These are phyloP conservation scores for Apis laboriosa DNA, from an alignment of 1,140 invertebrate genomes.

Conservation along the genomic window DNA sequence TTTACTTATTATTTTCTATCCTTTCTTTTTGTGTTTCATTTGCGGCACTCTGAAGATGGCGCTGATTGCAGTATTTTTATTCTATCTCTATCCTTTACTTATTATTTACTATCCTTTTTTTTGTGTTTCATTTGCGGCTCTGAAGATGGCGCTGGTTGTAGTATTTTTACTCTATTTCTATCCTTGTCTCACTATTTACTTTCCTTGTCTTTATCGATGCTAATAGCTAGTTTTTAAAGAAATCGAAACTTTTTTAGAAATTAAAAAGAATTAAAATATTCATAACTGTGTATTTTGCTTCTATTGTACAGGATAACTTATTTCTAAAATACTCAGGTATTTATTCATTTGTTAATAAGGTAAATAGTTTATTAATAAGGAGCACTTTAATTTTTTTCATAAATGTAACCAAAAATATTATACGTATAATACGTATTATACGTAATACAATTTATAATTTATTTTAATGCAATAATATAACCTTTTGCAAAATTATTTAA, in stretches of 20 bases:
- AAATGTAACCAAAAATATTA: slow-evolving; percentile 51
- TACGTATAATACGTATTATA: slow-evolving; percentile 2
- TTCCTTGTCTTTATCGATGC: no score
- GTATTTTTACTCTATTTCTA: no score
- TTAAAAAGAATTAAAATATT: not conserved
- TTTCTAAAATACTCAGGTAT: slow-evolving; percentile 34
- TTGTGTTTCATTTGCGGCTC: no score
- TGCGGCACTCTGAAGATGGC: no score
- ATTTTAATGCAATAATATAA: slow-evolving; percentile 21
- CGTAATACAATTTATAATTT: slow-evolving; percentile 37
- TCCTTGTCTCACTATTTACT: no score
- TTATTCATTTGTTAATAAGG: slow-evolving; percentile 42
- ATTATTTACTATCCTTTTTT: no score
- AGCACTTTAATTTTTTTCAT: slow-evolving; percentile 36
- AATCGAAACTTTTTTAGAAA: not conserved
- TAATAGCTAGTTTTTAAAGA: no score
- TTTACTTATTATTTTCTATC: no score
- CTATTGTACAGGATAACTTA: slow-evolving; percentile 39
- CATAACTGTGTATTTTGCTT: slow-evolving; percentile 16
- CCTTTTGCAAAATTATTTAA: not conserved
- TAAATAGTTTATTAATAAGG: slow-evolving; percentile 22
- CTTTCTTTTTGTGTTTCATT: no score
- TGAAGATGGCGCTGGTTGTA: no score
- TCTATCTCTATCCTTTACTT: no score
- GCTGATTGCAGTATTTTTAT: no score